phyloP scores from a whole-genome alignment of 2,797 vertebrate genomes.

The Hafferia zeledoni region DNA sequence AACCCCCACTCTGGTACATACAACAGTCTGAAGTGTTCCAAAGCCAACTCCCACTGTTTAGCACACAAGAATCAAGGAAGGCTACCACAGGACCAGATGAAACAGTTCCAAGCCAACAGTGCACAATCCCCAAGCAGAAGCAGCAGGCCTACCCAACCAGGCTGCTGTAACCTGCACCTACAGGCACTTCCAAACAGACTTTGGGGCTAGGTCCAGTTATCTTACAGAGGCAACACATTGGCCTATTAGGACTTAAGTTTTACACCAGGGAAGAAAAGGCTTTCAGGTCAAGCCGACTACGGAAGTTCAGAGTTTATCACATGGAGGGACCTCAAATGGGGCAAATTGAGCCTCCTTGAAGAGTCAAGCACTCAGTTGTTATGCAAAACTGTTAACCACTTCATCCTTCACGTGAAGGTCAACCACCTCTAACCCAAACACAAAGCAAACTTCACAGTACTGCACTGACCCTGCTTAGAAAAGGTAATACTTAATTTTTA shows the following conservation, averaged over 20 bases:
- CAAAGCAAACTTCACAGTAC: neutral
- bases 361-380: neutral
- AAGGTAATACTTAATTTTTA: neutral
- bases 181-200: neutral
- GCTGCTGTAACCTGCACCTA: neutral
- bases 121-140: neutral
- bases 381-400: neutral
- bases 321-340: neutral
- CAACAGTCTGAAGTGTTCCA: neutral
- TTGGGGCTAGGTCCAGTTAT: neutral
- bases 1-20: neutral
- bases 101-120: neutral
- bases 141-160: neutral
- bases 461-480: neutral
- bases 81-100: neutral
- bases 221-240: neutral
- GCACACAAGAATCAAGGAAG: neutral
- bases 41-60: neutral
- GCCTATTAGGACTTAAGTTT: neutral
- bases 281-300: neutral
- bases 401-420: neutral
- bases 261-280: neutral
- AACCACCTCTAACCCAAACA: neutral
- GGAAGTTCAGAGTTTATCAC: neutral
- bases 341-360: neutral